Base-by-base conservation (phyloP, 2,888 invertebrate genomes). In the Xylophagus ater region DNA sequence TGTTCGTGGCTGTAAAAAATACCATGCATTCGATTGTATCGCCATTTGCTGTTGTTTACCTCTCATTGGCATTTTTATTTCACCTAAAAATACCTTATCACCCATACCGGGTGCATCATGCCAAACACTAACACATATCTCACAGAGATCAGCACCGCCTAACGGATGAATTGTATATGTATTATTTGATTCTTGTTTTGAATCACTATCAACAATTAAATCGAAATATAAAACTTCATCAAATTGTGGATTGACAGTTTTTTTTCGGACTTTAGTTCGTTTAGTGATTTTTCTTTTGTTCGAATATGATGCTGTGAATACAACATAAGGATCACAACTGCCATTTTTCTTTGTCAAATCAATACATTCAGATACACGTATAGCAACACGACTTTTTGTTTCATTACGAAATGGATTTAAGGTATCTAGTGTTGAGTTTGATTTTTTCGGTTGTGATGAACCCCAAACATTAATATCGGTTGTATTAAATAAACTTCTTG, bases 271-370 rank as follows among this genome's bases (percentile, higher is more conserved):
- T 65, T 85, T 86, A 23, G 90, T 89, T 57, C 84, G 75, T 61
- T 81, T 80, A 49, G 78, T 72, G 52, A 83, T 76, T 65, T 78
- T 74, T 59, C 84, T 80, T 45, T 81, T 81, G 65, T 86, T 87
- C 44, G 82, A 78, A 65, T 84, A 84, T 44, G 77, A 71, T 41
- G 86, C 79, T 35, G 82, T 79, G 55, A 87, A 79, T 51, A 81
- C 73, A 49, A 86, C 87, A 66, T 82, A 90, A 10, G 92, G 89
- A 68, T 92, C 90, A 69, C 90, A 92, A 53, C 83, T 79, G 52
- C 89, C 87, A 66, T 86, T 87, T 61, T 85, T 86, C 49, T 88
- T 78, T 46, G 88, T 83, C 60, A 92, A 72, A 64, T 90, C 89
- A 48, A 80, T 77, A 66, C 89, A 90, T 65, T 88, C 88, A 49